Conservation (phyloP, 1,140 invertebrate genomes). For the Tetragnatha versicolor region DNA sequence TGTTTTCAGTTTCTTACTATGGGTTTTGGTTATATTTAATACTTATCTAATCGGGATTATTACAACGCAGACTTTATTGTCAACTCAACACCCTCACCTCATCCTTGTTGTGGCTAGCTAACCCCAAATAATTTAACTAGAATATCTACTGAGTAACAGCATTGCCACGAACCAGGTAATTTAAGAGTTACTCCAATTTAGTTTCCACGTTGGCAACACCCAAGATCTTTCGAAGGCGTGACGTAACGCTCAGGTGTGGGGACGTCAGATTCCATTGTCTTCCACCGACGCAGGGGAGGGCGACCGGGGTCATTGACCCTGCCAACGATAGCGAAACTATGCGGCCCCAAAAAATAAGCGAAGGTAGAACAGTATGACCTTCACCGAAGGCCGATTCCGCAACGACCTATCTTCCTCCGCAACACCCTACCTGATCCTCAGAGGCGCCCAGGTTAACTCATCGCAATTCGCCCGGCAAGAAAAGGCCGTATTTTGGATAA, state of each 20-base stretch:
- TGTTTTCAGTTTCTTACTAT: too few relatives aligned
- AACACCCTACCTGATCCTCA: background rate
- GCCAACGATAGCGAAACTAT: constrained; percentile 41
- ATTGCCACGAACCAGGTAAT: background rate
- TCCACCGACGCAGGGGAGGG: constrained; percentile 11
- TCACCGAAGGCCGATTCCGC: constrained; percentile 39
- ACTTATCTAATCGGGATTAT: too few relatives aligned
- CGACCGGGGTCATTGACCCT: constrained; percentile 26
- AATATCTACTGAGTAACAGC: background rate
- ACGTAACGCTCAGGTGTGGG: constrained; percentile 1
- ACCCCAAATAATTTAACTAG: too few relatives aligned
- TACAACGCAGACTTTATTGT: too few relatives aligned
- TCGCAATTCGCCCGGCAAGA: too few relatives aligned
- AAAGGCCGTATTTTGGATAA: too few relatives aligned
- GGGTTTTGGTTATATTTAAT: too few relatives aligned
- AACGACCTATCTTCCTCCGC: background rate
- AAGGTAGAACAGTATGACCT: constrained; percentile 23
- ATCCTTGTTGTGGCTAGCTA: too few relatives aligned
- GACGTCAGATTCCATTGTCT: constrained; percentile 11
- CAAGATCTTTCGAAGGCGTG: too few relatives aligned
- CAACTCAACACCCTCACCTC: too few relatives aligned
- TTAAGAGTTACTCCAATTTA: too few relatives aligned
- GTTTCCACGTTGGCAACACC: too few relatives aligned
- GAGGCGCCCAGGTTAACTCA: background rate
- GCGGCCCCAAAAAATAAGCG: constrained; percentile 4